phyloP scores from a whole-genome alignment of 2,113 vertebrate species.

The Eulemur macaco region DNA sequence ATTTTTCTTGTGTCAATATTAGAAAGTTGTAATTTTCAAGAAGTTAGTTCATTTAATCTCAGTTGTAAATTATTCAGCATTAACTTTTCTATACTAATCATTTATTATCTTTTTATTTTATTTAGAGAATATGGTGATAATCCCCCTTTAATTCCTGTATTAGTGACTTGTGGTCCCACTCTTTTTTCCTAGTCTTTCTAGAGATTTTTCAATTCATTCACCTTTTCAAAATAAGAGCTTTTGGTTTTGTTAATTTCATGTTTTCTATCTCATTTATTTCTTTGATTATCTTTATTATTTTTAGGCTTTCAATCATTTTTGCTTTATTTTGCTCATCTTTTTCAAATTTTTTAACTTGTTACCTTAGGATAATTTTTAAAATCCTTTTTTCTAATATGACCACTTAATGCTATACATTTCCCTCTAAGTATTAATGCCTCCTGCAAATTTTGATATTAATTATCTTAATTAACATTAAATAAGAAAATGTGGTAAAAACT shows the following conservation, averaged over 20 bases:
- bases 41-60: not conserved
- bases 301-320: not conserved
- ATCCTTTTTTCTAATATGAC: no score
- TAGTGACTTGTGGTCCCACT: no score
- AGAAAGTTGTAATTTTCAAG: not conserved
- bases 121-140: not conserved
- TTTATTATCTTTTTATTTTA: not conserved
- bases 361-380: not conserved
- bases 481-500: no score
- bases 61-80: not conserved
- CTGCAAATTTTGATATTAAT: not conserved
- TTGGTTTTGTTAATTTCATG: not conserved
- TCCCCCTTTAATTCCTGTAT: not conserved
- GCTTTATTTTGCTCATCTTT: not conserved
- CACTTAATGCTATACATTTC: not conserved
- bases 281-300: not conserved
- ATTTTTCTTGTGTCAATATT: not conserved
- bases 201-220: not conserved
- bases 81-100: not conserved
- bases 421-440: not conserved
- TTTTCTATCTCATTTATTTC: not conserved
- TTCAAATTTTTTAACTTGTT: not conserved
- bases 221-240: not conserved
- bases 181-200: not conserved
- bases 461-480: not conserved